Conservation (phyloP, 2,797 vertebrate species). For the Saxicola maurus region DNA sequence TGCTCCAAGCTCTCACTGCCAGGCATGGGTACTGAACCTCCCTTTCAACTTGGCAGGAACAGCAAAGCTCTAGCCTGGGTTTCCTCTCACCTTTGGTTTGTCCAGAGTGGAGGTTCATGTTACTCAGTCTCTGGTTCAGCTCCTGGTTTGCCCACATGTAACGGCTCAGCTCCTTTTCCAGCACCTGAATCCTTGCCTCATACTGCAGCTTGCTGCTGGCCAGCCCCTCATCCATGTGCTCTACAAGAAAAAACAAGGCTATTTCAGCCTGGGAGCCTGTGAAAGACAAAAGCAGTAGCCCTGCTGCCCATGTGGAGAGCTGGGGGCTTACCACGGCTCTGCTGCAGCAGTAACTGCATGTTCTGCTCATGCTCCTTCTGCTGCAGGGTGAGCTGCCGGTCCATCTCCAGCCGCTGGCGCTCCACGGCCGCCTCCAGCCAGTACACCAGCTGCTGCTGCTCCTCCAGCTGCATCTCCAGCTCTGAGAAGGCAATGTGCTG, state of each 20-base stretch:
- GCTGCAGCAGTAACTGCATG: slow-evolving; percentile 90
- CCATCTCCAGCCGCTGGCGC: slow-evolving; percentile 88
- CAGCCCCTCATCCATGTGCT: slow-evolving; percentile 89
- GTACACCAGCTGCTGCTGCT: slow-evolving; percentile 86
- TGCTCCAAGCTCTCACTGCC: not conserved
- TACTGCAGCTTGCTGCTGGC: slow-evolving; percentile 88
- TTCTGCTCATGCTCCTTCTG: slow-evolving; percentile 92
- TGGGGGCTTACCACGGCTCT: slow-evolving; percentile 81
- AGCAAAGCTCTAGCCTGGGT: not conserved
- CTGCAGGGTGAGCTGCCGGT: slow-evolving; percentile 91
- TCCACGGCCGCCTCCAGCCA: slow-evolving; percentile 92
- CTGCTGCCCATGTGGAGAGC: not conserved
- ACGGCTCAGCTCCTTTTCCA: slow-evolving; percentile 87
- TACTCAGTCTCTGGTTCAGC: slow-evolving; percentile 80
- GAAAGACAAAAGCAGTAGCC: not conserved
- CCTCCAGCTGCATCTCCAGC: slow-evolving; percentile 91
- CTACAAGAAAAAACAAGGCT: slow-evolving; percentile 55
- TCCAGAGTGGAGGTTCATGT: slow-evolving; percentile 54
- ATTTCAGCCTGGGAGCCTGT: not conserved
- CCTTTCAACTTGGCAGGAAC: not conserved
- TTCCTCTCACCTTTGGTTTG: slow-evolving; percentile 68
- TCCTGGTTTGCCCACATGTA: slow-evolving; percentile 85
- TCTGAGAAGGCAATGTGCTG: slow-evolving; percentile 89
- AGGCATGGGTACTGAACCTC: not conserved
- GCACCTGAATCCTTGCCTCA: slow-evolving; percentile 85